Conservation (phyloP, 2,113 vertebrate species). For the Camelus dromedarius region DNA sequence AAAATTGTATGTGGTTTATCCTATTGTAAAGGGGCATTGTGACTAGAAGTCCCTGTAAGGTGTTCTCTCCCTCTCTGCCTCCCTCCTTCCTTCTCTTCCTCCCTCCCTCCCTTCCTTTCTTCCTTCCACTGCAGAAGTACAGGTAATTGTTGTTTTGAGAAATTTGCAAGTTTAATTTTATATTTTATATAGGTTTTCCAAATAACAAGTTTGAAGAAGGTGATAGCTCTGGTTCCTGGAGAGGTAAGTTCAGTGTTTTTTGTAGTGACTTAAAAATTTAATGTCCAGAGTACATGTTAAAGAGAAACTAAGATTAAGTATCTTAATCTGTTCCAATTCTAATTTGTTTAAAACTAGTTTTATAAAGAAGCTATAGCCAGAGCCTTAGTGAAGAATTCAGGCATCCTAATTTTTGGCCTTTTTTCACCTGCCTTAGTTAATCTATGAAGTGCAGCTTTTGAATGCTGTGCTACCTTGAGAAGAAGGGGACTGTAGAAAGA, state of each 20-base stretch:
- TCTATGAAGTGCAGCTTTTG: background rate
- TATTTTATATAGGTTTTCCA: slow-evolving; percentile 72
- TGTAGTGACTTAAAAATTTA: background rate
- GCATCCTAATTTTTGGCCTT: background rate
- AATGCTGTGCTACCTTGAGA: background rate
- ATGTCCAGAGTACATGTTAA: background rate
- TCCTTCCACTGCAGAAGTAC: background rate
- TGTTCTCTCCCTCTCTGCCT: background rate
- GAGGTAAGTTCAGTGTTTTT: slow-evolving; percentile 73
- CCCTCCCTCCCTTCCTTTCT: background rate
- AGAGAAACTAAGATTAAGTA: background rate
- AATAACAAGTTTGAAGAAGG: slow-evolving; percentile 78
- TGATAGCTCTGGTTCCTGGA: slow-evolving; percentile 77
- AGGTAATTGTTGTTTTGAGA: slow-evolving; percentile 20
- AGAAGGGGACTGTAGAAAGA: background rate
- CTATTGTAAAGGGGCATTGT: background rate
- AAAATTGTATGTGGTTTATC: background rate
- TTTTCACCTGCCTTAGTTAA: background rate
- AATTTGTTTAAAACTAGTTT: background rate
- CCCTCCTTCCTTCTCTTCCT: too few relatives aligned
- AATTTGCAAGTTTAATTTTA: slow-evolving; percentile 41
- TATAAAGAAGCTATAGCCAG: background rate
- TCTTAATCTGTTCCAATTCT: background rate
- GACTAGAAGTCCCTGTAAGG: background rate
- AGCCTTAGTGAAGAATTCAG: background rate